phyloP scores from a whole-genome alignment of 2,113 vertebrate genomes.

The Patagioenas fasciata region DNA sequence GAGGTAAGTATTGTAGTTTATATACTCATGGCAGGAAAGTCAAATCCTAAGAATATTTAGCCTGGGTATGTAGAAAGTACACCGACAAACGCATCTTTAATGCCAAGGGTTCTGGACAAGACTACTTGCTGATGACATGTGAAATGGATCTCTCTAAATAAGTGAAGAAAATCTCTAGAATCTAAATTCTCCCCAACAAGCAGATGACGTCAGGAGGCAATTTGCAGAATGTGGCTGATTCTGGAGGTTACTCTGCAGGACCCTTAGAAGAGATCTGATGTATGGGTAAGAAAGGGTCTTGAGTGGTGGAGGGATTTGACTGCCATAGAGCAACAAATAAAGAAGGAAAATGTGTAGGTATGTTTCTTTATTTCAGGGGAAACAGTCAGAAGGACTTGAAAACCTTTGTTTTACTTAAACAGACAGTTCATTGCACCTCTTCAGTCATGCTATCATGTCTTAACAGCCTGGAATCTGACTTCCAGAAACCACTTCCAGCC shows the following conservation, averaged over 20 bases:
- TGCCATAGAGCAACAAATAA: background rate
- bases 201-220: background rate
- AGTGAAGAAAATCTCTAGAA: background rate
- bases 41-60: background rate
- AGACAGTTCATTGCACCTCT: background rate
- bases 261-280: background rate
- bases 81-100: background rate
- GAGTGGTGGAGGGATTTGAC: no score
- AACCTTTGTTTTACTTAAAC: background rate
- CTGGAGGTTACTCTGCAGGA: background rate
- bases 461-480: background rate
- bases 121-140: background rate
- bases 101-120: background rate
- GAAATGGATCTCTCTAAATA: background rate
- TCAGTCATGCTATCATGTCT: background rate
- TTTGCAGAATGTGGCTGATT: background rate
- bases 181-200: background rate
- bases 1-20: background rate
- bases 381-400: background rate
- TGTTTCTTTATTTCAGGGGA: background rate
- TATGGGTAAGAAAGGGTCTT: background rate
- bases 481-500: background rate
- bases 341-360: background rate
- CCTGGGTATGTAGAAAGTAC: background rate
- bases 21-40: background rate